Conservation (phyloP, 2,888 invertebrate genomes). For the Machimus atricapillus region DNA sequence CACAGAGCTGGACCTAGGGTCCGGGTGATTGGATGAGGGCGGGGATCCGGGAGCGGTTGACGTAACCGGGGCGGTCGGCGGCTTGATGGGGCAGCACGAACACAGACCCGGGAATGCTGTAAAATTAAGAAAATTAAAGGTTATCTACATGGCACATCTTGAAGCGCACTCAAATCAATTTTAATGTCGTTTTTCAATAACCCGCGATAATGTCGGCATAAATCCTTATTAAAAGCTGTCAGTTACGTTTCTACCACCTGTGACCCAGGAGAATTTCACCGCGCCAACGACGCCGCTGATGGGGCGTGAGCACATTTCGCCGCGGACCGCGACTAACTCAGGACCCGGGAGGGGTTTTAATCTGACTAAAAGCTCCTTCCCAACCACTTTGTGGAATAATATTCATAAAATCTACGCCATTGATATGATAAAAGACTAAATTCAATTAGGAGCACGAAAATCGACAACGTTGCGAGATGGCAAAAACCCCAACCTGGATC, state of each 20-base stretch:
- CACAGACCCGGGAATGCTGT: constrained; percentile 79
- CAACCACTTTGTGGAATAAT: constrained; percentile 42
- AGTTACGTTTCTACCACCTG: constrained; percentile 42
- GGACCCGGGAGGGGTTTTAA: constrained; percentile 22
- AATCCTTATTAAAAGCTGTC: constrained; percentile 46
- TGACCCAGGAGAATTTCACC: constrained; percentile 21
- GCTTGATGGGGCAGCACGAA: constrained; percentile 80
- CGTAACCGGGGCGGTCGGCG: constrained; percentile 54
- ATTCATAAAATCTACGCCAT: constrained; percentile 44
- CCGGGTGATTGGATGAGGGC: constrained; percentile 61
- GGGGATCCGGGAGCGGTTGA: constrained; percentile 58
- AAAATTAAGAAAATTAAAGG: constrained; percentile 30
- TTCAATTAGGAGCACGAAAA: constrained; percentile 37
- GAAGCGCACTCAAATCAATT: constrained; percentile 40
- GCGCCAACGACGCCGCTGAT: not conserved
- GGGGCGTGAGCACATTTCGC: not conserved
- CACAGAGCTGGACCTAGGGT: constrained; percentile 84
- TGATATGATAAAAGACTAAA: constrained; percentile 43
- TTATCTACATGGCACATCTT: not conserved
- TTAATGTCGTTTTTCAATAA: constrained; percentile 46
- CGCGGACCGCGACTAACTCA: not conserved
- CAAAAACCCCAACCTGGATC: not conserved
- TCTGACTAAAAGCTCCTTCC: constrained; percentile 47
- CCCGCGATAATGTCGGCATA: constrained; percentile 44
- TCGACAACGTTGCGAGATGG: constrained; percentile 16